Conservation (phyloP, 2,888 invertebrate genomes). For the Acleris emargana region DNA sequence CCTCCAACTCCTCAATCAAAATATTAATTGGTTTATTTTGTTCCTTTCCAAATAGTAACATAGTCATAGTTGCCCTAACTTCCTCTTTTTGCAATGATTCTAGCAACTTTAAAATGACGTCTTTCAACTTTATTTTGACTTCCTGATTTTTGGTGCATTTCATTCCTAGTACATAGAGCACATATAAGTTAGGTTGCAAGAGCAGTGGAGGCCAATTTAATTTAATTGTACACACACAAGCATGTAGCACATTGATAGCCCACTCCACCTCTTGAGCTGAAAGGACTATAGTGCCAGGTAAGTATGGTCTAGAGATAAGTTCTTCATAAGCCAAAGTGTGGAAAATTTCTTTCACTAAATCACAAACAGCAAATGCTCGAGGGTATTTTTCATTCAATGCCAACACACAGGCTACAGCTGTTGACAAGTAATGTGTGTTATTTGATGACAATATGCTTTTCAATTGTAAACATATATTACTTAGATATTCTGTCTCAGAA, state of each 20-base stretch:
- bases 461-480: constrained; percentile 80
- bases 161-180: constrained; percentile 71
- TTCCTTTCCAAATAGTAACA: constrained; percentile 57
- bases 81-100: constrained; percentile 53
- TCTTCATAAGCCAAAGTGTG: constrained; percentile 55
- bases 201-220: constrained; percentile 61
- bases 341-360: constrained; percentile 55
- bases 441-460: constrained; percentile 70
- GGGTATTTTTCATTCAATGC: constrained; percentile 78
- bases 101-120: constrained; percentile 63
- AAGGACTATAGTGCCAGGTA: constrained; percentile 67
- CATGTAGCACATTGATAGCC: constrained; percentile 64
- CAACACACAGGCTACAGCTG: constrained; percentile 83
- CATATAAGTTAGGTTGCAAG: constrained; percentile 65
- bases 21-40: constrained; percentile 41
- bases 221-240: constrained; percentile 57
- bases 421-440: constrained; percentile 69
- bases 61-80: constrained; percentile 47
- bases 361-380: constrained; percentile 60
- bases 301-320: constrained; percentile 46
- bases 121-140: constrained; percentile 61
- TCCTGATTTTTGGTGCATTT: constrained; percentile 62
- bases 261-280: constrained; percentile 68
- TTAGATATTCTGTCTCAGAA: constrained; percentile 77
- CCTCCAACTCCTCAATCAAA: constrained; percentile 63